A percentile compares a stretch with the other conserved stretches of the same genome.
These are phyloP conservation scores for Chrysopilus asiliformis DNA, from an alignment of 2,888 invertebrate genomes.

Conservation along the genomic window DNA sequence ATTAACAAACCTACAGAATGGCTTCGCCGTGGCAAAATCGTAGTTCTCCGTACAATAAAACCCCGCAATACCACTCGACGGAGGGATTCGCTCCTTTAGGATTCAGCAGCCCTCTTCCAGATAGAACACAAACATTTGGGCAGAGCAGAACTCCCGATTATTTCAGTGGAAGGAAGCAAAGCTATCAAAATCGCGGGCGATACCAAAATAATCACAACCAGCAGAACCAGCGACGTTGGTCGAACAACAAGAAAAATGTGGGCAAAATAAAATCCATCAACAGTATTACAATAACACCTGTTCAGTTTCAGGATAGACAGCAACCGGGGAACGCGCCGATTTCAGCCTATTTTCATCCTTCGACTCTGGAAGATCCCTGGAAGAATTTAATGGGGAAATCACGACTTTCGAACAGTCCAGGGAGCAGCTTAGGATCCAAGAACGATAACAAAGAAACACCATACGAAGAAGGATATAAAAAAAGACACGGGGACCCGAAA, in stretches of 20 bases:
- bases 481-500: too few relatives aligned
- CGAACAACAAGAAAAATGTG: neutral
- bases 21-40: constrained; percentile 1
- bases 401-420: neutral
- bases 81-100: constrained; percentile 8
- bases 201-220: neutral
- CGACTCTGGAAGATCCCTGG: constrained; percentile 34
- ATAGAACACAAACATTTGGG: neutral
- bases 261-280: neutral
- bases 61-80: neutral
- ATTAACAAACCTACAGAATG: too few relatives aligned
- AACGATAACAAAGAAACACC: constrained; percentile 22
- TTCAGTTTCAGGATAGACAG: constrained; percentile 1
- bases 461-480: constrained; percentile 5
- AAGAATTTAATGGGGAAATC: constrained; percentile 20
- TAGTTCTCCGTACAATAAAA: neutral
- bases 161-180: neutral
- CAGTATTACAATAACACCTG: neutral
- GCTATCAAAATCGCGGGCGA: neutral
- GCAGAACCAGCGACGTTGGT: too few relatives aligned
- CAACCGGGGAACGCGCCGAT: neutral
- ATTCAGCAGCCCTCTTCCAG: constrained; percentile 7
- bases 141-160: too few relatives aligned
- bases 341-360: constrained; percentile 24
- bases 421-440: neutral